Conservation (phyloP, 1,140 invertebrate genomes). For the Acyrthosiphon pisum region DNA sequence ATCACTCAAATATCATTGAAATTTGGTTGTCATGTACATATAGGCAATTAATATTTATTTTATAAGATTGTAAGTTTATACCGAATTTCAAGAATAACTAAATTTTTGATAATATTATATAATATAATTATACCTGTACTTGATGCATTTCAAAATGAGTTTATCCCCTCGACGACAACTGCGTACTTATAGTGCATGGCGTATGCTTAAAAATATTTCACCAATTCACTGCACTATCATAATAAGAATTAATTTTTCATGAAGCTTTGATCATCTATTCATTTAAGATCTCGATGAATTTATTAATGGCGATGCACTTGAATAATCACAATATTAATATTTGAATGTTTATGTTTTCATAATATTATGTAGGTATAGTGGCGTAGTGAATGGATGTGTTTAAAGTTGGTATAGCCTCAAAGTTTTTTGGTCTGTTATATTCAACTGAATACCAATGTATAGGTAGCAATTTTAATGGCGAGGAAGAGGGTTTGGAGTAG, state of each 20-base stretch:
- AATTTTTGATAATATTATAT: too few species aligned
- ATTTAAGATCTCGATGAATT: neutral
- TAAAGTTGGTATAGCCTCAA: neutral
- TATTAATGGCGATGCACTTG: neutral
- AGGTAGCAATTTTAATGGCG: neutral
- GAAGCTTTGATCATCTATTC: neutral
- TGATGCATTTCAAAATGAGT: neutral
- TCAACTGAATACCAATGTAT: neutral
- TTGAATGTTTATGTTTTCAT: neutral
- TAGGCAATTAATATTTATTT: neutral
- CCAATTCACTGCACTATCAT: neutral
- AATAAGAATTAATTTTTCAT: slow-evolving; percentile 11
- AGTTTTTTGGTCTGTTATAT: neutral
- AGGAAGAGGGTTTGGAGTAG: neutral
- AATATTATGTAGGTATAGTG: neutral
- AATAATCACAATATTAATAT: neutral
- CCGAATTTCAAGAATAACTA: neutral
- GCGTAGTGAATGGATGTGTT: neutral
- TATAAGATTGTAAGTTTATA: neutral
- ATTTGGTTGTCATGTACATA: too few species aligned
- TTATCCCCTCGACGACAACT: neutral
- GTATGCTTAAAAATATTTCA: neutral
- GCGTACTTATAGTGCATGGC: too few species aligned
- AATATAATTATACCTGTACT: neutral
- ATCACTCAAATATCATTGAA: neutral